Evolutionary conservation across 1,140 invertebrate genomes (phyloP), one percentile per base, ranked within the genome.

Genomic region (Araneus ventricosus): DNA sequence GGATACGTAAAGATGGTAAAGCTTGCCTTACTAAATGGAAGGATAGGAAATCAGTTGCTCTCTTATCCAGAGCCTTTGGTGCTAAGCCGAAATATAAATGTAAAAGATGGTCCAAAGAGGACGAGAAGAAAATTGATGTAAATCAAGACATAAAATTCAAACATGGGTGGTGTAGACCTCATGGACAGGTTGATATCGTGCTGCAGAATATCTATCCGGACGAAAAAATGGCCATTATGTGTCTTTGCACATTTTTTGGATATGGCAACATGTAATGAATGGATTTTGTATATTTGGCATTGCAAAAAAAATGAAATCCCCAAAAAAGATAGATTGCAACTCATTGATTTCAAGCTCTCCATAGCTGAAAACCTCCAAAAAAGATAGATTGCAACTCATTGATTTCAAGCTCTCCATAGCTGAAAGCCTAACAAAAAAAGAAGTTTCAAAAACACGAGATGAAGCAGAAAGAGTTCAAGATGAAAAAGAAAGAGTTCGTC

Each of bases 41-140:
- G 17, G 22, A 85, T n/a, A 85, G 8, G 24, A 86, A 86, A 4
- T 86, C n/a, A 57, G 45, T 86, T n/a, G 1, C n/a, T 86, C 10
- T 86, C 20, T 59, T 86, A 59, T 86, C 84, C 17, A 86, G 57
- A 57, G 41, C n/a, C 3, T 86, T 86, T 52, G 41, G 39, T n/a
- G n/a, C 4, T 22, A n/a, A 45, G 39, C 22, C 84, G 8, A 24
- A 86, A 57, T 8, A 14, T 22, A 86, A 57, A 34, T 86, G 45
- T 30, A 52, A 86, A 86, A 27, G 84, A 27, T 86, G 24, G 24
- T 86, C n/a, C 2, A 86, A 86, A 52, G 4, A 86, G 57, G 41
- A 86, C n/a, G 27, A 86, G 4, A 30, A 52, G 10, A 86, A 86
- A 20, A 86, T 52, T 59, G 1, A 59, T 57, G n/a, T 24, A n/a